These are phyloP conservation scores for Seriola rivoliana DNA, from an alignment of 2,113 vertebrate genomes.

Conservation along the genomic window DNA sequence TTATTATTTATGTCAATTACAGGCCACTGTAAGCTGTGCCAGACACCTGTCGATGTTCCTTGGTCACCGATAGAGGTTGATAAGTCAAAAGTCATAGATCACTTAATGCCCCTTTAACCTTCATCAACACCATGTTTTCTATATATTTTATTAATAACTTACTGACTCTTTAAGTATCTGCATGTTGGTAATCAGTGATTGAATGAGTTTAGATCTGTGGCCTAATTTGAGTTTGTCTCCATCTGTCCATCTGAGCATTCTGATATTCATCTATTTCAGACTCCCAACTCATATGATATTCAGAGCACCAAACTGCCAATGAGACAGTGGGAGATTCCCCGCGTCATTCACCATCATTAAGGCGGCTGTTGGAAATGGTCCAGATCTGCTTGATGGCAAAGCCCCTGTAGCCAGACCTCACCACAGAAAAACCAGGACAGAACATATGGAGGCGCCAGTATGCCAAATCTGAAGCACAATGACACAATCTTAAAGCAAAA, in stretches of 20 bases:
- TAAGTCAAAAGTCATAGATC: constrained; percentile 56
- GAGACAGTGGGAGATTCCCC: constrained; percentile 54
- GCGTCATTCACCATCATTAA: constrained; percentile 47
- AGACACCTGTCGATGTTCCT: constrained; percentile 62
- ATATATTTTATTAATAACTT: constrained; percentile 25
- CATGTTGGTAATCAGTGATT: constrained; percentile 51
- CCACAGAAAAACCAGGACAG: constrained; percentile 56
- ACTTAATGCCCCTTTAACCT: constrained; percentile 40
- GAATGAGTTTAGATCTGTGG: constrained; percentile 42
- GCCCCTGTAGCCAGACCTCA: constrained; percentile 65
- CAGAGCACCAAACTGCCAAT: constrained; percentile 56
- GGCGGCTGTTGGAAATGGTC: constrained; percentile 39
- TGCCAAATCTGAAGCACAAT: constrained; percentile 52
- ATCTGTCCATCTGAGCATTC: constrained; percentile 61
- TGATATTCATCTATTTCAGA: constrained; percentile 42
- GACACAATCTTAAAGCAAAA: constrained; percentile 51
- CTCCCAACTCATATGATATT: constrained; percentile 46
- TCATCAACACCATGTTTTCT: constrained; percentile 49
- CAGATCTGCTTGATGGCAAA: constrained; percentile 72
- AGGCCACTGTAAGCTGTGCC: constrained; percentile 60
- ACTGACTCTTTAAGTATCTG: constrained; percentile 33
- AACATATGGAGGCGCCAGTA: constrained; percentile 50
- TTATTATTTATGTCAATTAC: constrained; percentile 60
- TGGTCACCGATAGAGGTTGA: constrained; percentile 63
- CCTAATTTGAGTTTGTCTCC: constrained; percentile 56